phyloP scores from a whole-genome alignment of 2,888 invertebrate genomes.

The Agonopterix subpropinquella region DNA sequence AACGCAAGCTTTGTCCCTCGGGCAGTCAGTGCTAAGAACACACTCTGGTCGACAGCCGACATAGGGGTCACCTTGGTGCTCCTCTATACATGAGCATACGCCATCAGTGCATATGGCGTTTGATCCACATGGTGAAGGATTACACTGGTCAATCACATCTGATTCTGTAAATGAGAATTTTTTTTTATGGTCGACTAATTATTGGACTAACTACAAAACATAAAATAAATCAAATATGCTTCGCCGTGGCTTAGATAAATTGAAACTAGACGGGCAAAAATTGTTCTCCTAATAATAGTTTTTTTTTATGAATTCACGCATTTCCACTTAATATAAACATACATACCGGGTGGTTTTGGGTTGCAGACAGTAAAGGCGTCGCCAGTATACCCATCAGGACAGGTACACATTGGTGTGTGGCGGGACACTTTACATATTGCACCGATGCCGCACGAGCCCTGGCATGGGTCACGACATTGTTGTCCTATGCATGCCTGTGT shows the following conservation, averaged over 20 bases:
- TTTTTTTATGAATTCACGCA: background rate
- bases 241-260: too few species aligned
- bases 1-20: slow-evolving; percentile 78
- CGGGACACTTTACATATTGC: slow-evolving; percentile 79
- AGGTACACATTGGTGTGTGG: slow-evolving; percentile 84
- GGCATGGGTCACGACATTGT: slow-evolving; percentile 83
- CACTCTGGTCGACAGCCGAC: slow-evolving; percentile 83
- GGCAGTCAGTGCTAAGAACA: slow-evolving; percentile 80
- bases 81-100: slow-evolving; percentile 75
- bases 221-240: too few species aligned
- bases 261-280: background rate
- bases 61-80: slow-evolving; percentile 81
- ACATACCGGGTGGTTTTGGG: slow-evolving; percentile 56
- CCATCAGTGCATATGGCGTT: slow-evolving; percentile 77
- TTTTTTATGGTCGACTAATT: background rate
- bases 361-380: slow-evolving; percentile 78
- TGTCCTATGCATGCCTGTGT: slow-evolving; percentile 82
- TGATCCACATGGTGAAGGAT: slow-evolving; percentile 80
- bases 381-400: slow-evolving; percentile 80
- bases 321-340: background rate
- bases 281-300: background rate
- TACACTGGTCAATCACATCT: slow-evolving; percentile 57
- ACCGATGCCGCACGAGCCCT: slow-evolving; percentile 79
- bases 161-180: slow-evolving; percentile 6
- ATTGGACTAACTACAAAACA: background rate